phyloP scores from a whole-genome alignment of 2,797 vertebrate species.

The Centroberyx gerrardi region DNA sequence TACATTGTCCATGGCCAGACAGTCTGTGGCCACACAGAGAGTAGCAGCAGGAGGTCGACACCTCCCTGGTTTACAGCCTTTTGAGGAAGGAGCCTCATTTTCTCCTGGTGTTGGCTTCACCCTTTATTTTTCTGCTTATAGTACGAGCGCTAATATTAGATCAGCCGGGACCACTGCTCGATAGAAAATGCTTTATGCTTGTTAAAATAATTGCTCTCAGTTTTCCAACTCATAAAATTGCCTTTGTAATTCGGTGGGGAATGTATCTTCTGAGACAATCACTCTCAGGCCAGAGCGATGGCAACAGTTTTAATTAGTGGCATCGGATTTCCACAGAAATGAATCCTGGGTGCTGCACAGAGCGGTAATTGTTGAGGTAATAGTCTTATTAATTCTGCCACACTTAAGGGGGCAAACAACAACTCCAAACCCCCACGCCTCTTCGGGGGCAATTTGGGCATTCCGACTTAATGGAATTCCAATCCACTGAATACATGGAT shows the following conservation, averaged over 20 bases:
- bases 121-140: slow-evolving; percentile 78
- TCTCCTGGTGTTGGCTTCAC: slow-evolving; percentile 64
- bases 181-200: slow-evolving; percentile 86
- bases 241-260: slow-evolving; percentile 82
- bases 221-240: slow-evolving; percentile 86
- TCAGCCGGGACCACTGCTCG: slow-evolving; percentile 75
- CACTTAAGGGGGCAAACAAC: slow-evolving; percentile 91
- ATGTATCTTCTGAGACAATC: slow-evolving; percentile 84
- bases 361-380: slow-evolving; percentile 95
- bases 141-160: slow-evolving; percentile 83
- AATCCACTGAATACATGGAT: slow-evolving; percentile 89
- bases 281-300: slow-evolving; percentile 76
- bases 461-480: slow-evolving; percentile 90
- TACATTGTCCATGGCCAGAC: slow-evolving; percentile 77
- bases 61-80: slow-evolving; percentile 79
- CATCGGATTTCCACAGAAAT: slow-evolving; percentile 88
- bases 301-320: slow-evolving; percentile 86
- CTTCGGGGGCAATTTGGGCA: slow-evolving; percentile 89
- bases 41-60: slow-evolving; percentile 80
- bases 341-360: slow-evolving; percentile 84
- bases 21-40: slow-evolving; percentile 87
- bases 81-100: slow-evolving; percentile 73
- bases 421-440: slow-evolving; percentile 79
- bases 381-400: slow-evolving; percentile 95
- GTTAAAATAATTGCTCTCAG: slow-evolving; percentile 85